Evolutionary conservation across 2,888 invertebrate species (phyloP), one percentile per base, ranked within the genome.

Genomic region (Rhingia campestris): DNA sequence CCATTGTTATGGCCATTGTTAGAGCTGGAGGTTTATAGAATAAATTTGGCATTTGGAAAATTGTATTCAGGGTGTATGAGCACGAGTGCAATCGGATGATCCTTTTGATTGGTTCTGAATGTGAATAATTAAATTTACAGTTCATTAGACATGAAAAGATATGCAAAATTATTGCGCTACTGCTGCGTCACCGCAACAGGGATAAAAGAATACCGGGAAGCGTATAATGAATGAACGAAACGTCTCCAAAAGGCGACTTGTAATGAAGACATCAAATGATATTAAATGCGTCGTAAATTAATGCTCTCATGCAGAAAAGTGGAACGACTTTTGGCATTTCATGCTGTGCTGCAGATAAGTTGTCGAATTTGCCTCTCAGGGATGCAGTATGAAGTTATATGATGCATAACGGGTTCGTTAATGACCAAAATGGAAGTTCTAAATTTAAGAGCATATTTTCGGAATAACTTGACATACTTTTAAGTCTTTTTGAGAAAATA

Each of bases 241-340:
- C 43, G 10, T 47, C 64, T 41, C 39, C 12, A 14, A 51, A 58
- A 73, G 56, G 58, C 56, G 67, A 22, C 22, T 53, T 54, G 53
- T 80, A 70, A 84, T 84, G 80, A 84, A 84, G 84, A 75, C 84
- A 84, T 84, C 80, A 84, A 80, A 80, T 84, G 74, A 75, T 75
- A 84, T 84, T 84, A 80, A 84, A 70, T 75, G 84, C 80, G 59
- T 84, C 84, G 84, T 84, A 80, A 84, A 80, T 74, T 53, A 80
- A 67, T 74, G 84, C 70, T 54, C 69, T 58, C 74, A 80, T 84
- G 84, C 80, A 59, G 84, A 70, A 80, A 84, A 84, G 69, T 74
- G 84, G 70, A 84, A 80, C 70, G 80, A 70, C 79, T 63, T 75
- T 84, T 61, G 79, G 74, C 66, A 61, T 77, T 61, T 82, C 43